A percentile compares a stretch with the other conserved stretches of the same genome.
Evolutionary conservation across 1,140 invertebrate genomes (phyloP).

Genomic region (Hesperophylax magnus): DNA sequence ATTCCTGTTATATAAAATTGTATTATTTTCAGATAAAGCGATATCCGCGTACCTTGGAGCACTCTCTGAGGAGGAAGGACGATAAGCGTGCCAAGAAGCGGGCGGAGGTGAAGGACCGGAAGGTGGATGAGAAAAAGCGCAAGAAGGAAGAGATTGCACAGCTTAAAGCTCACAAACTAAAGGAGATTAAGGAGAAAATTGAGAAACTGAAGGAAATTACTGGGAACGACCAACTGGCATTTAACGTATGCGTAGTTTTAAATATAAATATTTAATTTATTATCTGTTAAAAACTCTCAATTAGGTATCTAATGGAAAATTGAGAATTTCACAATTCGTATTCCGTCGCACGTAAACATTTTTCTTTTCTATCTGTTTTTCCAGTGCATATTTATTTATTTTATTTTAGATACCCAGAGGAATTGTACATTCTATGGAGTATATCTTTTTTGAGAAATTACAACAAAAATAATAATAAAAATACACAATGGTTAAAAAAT

Average conservation of each 20-base stretch:
- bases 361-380: too few species aligned
- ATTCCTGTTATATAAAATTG: slow-evolving; percentile 17
- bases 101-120: slow-evolving; percentile 82
- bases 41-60: slow-evolving; percentile 91
- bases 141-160: slow-evolving; percentile 90
- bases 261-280: too few species aligned
- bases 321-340: too few species aligned
- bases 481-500: too few species aligned
- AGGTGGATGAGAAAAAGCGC: slow-evolving; percentile 85
- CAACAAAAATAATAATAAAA: too few species aligned
- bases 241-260: slow-evolving; percentile 67
- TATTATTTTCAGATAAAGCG: slow-evolving; percentile 79
- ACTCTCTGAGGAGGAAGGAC: slow-evolving; percentile 86
- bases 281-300: too few species aligned
- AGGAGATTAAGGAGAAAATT: slow-evolving; percentile 93
- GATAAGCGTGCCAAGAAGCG: slow-evolving; percentile 84
- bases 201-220: slow-evolving; percentile 91
- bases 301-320: too few species aligned
- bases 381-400: too few species aligned
- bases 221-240: slow-evolving; percentile 79
- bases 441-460: too few species aligned
- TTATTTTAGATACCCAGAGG: too few species aligned
- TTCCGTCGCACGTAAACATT: too few species aligned
- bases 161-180: slow-evolving; percentile 88
- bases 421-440: too few species aligned